Conservation (phyloP, 1,140 invertebrate genomes). For the Drosophila eugracilis region DNA sequence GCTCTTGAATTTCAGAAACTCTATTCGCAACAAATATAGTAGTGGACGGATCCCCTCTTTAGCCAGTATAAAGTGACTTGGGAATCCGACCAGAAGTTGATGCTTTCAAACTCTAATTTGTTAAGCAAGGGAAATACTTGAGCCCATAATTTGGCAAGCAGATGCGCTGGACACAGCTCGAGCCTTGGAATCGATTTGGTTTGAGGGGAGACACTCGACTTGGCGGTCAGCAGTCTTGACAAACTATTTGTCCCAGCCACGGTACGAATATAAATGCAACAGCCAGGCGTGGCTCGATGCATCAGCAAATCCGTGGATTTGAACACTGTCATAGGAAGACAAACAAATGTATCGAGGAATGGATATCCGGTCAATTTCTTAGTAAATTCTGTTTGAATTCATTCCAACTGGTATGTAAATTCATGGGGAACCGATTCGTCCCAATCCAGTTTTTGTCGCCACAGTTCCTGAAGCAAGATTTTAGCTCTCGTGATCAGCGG, state of each 20-base stretch:
- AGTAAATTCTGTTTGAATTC: conserved; percentile 1
- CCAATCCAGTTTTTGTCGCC: conserved; percentile 1
- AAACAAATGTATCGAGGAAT: not conserved
- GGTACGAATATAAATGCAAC: too few species aligned
- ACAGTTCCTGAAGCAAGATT: conserved; percentile 3
- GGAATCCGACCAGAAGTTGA: not conserved
- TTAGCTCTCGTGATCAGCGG: conserved; percentile 3
- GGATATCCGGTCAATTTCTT: not conserved
- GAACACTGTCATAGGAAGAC: too few species aligned
- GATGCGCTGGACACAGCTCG: conserved; percentile 2
- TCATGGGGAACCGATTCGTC: too few species aligned
- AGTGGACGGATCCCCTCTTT: not conserved
- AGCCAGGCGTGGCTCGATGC: not conserved
- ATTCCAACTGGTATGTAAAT: conserved; percentile 4
- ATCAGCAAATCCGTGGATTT: too few species aligned
- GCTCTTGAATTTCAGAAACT: not conserved
- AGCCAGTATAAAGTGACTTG: not conserved
- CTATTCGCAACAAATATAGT: not conserved
- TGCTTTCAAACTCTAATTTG: not conserved
- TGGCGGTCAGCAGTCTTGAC: conserved; percentile 1
- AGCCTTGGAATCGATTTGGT: conserved; percentile 4
- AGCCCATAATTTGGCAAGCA: conserved; percentile 2
- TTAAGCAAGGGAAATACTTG: conserved; percentile 2
- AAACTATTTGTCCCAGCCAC: not conserved
- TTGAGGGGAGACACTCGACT: conserved; percentile 1